A percentile compares a stretch with the other conserved stretches of the same genome.
phyloP scores from a whole-genome alignment of 2,797 vertebrate species.

The Danio albolineatus region DNA sequence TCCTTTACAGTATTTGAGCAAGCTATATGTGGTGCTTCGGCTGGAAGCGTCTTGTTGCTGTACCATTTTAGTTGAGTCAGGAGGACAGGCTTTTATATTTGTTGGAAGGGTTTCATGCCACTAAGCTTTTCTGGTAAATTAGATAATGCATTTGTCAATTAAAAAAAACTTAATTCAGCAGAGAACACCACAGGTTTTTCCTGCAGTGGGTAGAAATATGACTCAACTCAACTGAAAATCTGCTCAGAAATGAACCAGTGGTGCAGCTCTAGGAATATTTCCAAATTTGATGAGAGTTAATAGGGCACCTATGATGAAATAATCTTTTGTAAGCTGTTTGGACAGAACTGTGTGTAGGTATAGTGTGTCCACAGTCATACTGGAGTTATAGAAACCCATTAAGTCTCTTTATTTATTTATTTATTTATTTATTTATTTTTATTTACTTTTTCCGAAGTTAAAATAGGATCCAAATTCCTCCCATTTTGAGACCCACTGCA shows the following conservation, averaged over 20 bases:
- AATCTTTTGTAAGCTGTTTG: too few relatives aligned
- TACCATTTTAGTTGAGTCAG: slow-evolving; percentile 12
- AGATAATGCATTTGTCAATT: background rate
- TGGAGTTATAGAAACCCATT: too few relatives aligned
- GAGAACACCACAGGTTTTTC: background rate
- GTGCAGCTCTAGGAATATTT: background rate
- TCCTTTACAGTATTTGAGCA: background rate
- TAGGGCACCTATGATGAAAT: too few relatives aligned
- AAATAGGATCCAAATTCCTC: too few relatives aligned
- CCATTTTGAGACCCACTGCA: too few relatives aligned
- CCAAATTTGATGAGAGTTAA: too few relatives aligned
- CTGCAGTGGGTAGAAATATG: background rate
- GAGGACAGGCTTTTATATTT: background rate
- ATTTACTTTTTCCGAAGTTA: too few relatives aligned
- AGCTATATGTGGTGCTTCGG: background rate
- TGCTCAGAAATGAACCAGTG: background rate
- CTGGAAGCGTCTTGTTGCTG: background rate
- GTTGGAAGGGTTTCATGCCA: background rate
- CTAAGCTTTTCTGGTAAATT: slow-evolving; percentile 7
- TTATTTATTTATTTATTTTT: too few relatives aligned
- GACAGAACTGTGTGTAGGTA: too few relatives aligned
- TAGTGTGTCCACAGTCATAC: too few relatives aligned
- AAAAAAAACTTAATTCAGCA: background rate
- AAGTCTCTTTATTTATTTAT: too few relatives aligned
- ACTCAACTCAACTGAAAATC: background rate